Percentiles rank a stretch among this genome's conserved stretches.
These are phyloP conservation scores for Drosophila grimshawi DNA, from an alignment of 1,140 invertebrate species.

Conservation along the genomic window DNA sequence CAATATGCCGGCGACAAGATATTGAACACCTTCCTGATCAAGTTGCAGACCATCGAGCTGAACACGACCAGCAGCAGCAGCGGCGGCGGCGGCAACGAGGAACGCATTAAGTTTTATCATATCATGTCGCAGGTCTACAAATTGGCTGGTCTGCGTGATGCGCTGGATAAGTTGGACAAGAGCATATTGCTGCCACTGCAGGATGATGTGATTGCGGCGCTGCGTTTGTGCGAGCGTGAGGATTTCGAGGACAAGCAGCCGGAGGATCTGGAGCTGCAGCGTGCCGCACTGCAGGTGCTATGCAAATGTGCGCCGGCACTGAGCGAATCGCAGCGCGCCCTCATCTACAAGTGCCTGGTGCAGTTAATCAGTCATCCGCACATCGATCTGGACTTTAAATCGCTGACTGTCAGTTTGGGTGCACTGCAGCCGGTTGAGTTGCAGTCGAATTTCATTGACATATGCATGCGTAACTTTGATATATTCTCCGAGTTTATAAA, in stretches of 20 bases:
- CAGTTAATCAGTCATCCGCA: slow-evolving; percentile 65
- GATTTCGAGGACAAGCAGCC: slow-evolving; percentile 46
- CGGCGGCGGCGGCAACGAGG: slow-evolving; percentile 33
- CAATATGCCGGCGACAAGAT: slow-evolving; percentile 72
- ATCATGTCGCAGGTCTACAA: slow-evolving; percentile 72
- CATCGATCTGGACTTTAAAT: slow-evolving; percentile 70
- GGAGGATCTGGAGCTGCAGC: slow-evolving; percentile 65
- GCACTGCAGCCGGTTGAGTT: slow-evolving; percentile 74
- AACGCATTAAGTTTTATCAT: slow-evolving; percentile 64
- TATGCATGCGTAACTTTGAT: slow-evolving; percentile 66
- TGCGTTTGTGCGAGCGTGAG: slow-evolving; percentile 53
- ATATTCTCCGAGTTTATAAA: slow-evolving; percentile 72
- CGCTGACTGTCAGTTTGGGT: slow-evolving; percentile 57
- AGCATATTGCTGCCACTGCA: slow-evolving; percentile 55
- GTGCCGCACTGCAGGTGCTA: slow-evolving; percentile 57
- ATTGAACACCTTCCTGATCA: slow-evolving; percentile 70
- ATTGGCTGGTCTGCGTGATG: slow-evolving; percentile 38
- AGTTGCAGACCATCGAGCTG: slow-evolving; percentile 44
- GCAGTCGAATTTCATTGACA: slow-evolving; percentile 72
- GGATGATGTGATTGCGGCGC: slow-evolving; percentile 57
- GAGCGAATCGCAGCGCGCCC: slow-evolving; percentile 66
- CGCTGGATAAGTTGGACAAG: slow-evolving; percentile 46
- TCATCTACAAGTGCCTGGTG: slow-evolving; percentile 71
- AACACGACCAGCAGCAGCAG: not conserved
- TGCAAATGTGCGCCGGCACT: slow-evolving; percentile 65